Evolutionary conservation across 1,140 invertebrate genomes (phyloP), one percentile per base, ranked within the genome.

Genomic region (Drosophila simulans): DNA sequence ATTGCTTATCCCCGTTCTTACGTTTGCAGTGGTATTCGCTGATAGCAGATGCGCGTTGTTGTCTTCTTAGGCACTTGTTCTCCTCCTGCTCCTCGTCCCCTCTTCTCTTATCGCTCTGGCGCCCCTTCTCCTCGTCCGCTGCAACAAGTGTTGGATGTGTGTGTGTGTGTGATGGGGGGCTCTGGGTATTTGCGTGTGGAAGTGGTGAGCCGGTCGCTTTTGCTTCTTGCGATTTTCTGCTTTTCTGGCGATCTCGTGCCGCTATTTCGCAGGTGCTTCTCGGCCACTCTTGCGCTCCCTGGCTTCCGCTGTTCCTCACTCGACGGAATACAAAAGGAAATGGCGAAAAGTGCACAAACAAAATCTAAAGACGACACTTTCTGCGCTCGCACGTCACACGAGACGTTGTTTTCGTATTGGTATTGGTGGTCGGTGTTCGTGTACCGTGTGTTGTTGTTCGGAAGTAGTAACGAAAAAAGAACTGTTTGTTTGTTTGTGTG

Each of bases 401-500:
- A 59, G 69, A 53, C 40, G 40, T 43, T 57, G 64, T n/a, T 48
- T 39, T 73, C 31, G 55, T 82, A 42, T 63, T 73, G 31, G 55
- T 82, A 42, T 63, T 34, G 63, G 52, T 77, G 22, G 11, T 51
- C 17, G 15, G 52, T 39, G 72, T 75, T 79, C 48, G 48, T 42
- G 58, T 71, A 31, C 60, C 39, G 55, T 71, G 55, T 65, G 70
- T 60, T 73, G 73, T 82, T 79, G 59, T 69, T 57, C 63, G 69
- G 69, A 74, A 74, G 69, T 81, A 86, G 69, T 85, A 86, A 81
- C 82, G 74, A 86, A 86, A 85, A 80, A 85, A 81, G 65, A 85
- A 84, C 77, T 84, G 80, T 77, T 76, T 72, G 81, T 20, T 34
- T 77, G 81, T 20, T 34, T 13, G 42, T 66, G 40, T 48, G 22